These are phyloP conservation scores for Lagocephalus sceleratus DNA, from an alignment of 2,797 vertebrate species.

Conservation along the genomic window DNA sequence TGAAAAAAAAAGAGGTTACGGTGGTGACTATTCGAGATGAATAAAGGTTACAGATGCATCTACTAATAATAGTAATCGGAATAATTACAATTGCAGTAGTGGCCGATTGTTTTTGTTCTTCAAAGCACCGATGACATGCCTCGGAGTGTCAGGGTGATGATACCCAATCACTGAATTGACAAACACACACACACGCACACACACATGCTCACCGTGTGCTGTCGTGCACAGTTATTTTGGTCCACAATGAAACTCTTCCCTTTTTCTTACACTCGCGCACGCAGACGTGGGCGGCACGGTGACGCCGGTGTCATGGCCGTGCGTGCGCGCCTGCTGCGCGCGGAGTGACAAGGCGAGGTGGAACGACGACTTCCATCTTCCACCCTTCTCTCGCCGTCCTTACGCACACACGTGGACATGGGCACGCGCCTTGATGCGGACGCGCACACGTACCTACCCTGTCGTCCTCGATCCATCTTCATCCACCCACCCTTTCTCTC, in stretches of 20 bases:
- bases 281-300: slow-evolving; percentile 25
- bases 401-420: background rate
- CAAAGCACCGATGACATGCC: no score
- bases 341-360: slow-evolving; percentile 12
- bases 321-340: background rate
- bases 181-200: no score
- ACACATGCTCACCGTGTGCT: no score
- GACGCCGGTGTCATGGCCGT: slow-evolving; percentile 40
- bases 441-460: slow-evolving; percentile 29
- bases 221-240: slow-evolving; percentile 7
- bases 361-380: slow-evolving; percentile 18
- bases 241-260: background rate
- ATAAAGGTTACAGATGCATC: no score
- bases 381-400: slow-evolving; percentile 1
- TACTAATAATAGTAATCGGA: no score
- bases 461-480: slow-evolving; percentile 52
- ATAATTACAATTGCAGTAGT: no score
- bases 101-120: no score
- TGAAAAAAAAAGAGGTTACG: no score
- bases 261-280: background rate
- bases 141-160: no score
- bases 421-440: slow-evolving; percentile 22
- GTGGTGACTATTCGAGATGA: no score
- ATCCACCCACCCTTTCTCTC: slow-evolving; percentile 23
- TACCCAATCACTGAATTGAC: no score